Base-by-base conservation (phyloP, 2,888 invertebrate genomes). In the Atherix ibis region DNA sequence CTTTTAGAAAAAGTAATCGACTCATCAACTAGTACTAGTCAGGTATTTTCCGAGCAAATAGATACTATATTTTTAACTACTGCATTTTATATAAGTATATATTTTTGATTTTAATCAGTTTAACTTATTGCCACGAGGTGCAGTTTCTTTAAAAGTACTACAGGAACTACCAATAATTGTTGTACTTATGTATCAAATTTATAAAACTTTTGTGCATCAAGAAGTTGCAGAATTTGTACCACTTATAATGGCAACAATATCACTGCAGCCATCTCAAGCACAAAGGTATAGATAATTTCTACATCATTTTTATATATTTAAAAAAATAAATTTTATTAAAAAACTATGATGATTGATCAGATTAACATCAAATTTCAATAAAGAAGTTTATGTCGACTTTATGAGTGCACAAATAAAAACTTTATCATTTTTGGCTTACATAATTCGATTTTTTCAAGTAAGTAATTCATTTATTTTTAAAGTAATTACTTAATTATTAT, bases 321-420 rank as follows among this genome's bases (percentile, higher is more conserved):
- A n/a, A n/a, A n/a, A n/a, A n/a, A n/a, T n/a, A n/a, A n/a, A n/a
- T n/a, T n/a, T n/a, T n/a, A n/a, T n/a, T n/a, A n/a, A n/a, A n/a
- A n/a, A n/a, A n/a, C n/a, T n/a, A n/a, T n/a, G n/a, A n/a, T n/a
- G n/a, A n/a, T n/a, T n/a, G n/a, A 43, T 28, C 27, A 84, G 91
- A 50, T 71, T 73, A 44, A 82, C 80, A 28, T 76, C 81, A 12
- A 73, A 72, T 33, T 92, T 92, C 55, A 92, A 92, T 62, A 89
- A 88, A 53, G 95, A 95, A 63, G 82, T 97, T n/a, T 92, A 91
- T 63, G 94, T 95, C 1, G 97, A 98, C 57, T 97, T 98, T 52
- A 91, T 95, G 76, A 91, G 91, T 2, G 95, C 95, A 0, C 98
- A 98, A 66, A 89, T 97, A 37, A 97, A 97, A 61, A 92, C 94